Base-by-base conservation (phyloP, 1,140 invertebrate genomes). In the Dreissena rostriformis region DNA sequence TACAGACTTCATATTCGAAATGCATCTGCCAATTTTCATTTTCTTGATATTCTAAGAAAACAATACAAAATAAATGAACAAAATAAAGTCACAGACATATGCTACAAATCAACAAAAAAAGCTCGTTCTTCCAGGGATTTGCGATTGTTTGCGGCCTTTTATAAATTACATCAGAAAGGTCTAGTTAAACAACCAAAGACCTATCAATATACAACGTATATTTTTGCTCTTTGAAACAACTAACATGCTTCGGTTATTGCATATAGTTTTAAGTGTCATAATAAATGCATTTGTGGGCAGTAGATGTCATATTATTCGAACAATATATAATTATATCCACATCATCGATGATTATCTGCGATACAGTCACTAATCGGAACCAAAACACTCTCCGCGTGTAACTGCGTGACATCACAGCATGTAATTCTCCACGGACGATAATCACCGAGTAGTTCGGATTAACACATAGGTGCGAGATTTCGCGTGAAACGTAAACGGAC, bases 391-490 rank as follows among this genome's bases (percentile, higher is more conserved):
- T 12, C 19, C 73, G 29, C 61, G 61, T 39, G 39, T 65, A 57
- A 22, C 51, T 28, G 11, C n/a, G 63, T 82, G 79, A 29, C 68
- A 74, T 65, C 55, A 17, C 71, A 52, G 55, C 78, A 63, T 71
- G 67, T 52, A 70, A 73, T 65, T 77, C 29, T 53, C n/a, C 24
- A 24, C 52, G 17, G 14, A 15, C 71, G 68, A 77, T 84, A 84
- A 77, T 63, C n/a, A 65, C 75, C 82, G 75, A 14, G 72, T 28
- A 61, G 49, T 39, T 51, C 77, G 61, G 71, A 71, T 85, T 79
- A 67, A 52, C 71, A 85, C 75, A 26, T 73, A 67, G 61, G 83
- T 76, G 73, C 29, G 61, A 84, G 53, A 76, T 39, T 65, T 26
- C 11, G 49, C 61, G n/a, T 8, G 19, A 5, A 29, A 8, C 39